These are phyloP conservation scores for Dynastes maya DNA, from an alignment of 2,888 invertebrate genomes.

Conservation along the genomic window DNA sequence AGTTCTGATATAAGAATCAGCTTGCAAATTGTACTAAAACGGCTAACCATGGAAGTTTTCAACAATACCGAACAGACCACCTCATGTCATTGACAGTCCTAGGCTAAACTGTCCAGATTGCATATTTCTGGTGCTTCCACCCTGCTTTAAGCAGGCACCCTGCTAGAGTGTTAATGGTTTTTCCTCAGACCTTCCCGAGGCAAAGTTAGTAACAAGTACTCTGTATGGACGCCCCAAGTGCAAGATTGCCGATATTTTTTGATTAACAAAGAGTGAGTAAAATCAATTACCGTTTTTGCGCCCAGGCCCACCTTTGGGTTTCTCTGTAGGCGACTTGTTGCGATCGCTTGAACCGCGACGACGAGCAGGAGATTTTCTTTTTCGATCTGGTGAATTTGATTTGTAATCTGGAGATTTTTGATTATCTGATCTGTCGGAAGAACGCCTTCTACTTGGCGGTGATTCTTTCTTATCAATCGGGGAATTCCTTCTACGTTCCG, in stretches of 20 bases:
- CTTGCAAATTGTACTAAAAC: constrained; percentile 86
- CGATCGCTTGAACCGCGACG: constrained; percentile 28
- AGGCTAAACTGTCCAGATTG: constrained; percentile 70
- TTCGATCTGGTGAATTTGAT: constrained; percentile 39
- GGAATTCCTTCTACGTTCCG: constrained; percentile 48
- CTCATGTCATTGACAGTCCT: constrained; percentile 69
- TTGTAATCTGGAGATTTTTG: constrained; percentile 52
- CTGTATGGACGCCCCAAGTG: constrained; percentile 80
- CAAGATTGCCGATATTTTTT: constrained; percentile 82
- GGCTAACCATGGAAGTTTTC: constrained; percentile 80
- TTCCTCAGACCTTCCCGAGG: constrained; percentile 90
- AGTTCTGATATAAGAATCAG: constrained; percentile 77
- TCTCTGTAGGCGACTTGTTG: constrained; percentile 36
- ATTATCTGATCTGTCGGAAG: constrained; percentile 47
- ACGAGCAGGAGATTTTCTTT: constrained; percentile 22
- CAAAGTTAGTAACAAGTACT: constrained; percentile 75
- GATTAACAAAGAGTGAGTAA: constrained; percentile 51
- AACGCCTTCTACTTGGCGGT: constrained; percentile 49
- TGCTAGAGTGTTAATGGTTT: constrained; percentile 79
- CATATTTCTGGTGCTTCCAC: constrained; percentile 84
- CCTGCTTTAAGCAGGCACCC: constrained; percentile 78
- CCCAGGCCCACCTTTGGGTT: constrained; percentile 20
- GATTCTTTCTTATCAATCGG: constrained; percentile 43
- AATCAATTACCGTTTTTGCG: constrained; percentile 51
- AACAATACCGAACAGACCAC: constrained; percentile 61